phyloP scores from a whole-genome alignment of 2,113 vertebrate species.

The Synchiropus splendidus region DNA sequence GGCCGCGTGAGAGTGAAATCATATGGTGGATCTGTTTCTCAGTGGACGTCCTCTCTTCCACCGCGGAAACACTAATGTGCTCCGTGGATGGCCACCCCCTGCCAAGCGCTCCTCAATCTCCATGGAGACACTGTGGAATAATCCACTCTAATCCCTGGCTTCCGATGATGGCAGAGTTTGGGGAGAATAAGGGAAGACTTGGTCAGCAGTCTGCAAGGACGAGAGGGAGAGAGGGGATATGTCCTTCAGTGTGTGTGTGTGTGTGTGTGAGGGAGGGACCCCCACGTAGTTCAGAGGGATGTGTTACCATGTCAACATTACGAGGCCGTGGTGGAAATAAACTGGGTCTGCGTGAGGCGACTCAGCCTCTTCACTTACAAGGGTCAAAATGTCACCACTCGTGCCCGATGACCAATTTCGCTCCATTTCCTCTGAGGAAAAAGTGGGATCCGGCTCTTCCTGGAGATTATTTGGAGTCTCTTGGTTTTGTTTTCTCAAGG shows the following conservation, averaged over 20 bases:
- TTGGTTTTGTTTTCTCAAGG: too few species aligned
- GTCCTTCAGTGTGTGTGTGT: constrained; percentile 8
- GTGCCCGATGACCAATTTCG: constrained; percentile 27
- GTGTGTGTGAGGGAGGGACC: constrained; percentile 21
- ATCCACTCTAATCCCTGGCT: constrained; percentile 48
- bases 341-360: constrained; percentile 8
- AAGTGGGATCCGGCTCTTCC: constrained; percentile 26
- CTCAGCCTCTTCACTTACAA: constrained; percentile 21
- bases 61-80: constrained; percentile 15
- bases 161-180: constrained; percentile 38
- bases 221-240: neutral
- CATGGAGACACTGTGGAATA: constrained; percentile 29
- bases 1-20: constrained; percentile 10
- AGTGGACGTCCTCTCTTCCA: too few species aligned
- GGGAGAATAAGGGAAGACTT: constrained; percentile 26
- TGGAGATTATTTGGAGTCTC: constrained; percentile 16
- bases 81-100: constrained; percentile 16
- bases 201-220: constrained; percentile 36
- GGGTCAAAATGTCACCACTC: constrained; percentile 46
- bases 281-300: constrained; percentile 53
- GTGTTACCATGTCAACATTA: constrained; percentile 50
- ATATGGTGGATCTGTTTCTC: too few species aligned
- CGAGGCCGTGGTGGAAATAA: constrained; percentile 29
- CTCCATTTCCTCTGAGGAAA: constrained; percentile 36
- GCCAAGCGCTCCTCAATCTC: constrained; percentile 21